Evolutionary conservation across 2,888 invertebrate species (phyloP).

Genomic region (Xestia sexstrigata): DNA sequence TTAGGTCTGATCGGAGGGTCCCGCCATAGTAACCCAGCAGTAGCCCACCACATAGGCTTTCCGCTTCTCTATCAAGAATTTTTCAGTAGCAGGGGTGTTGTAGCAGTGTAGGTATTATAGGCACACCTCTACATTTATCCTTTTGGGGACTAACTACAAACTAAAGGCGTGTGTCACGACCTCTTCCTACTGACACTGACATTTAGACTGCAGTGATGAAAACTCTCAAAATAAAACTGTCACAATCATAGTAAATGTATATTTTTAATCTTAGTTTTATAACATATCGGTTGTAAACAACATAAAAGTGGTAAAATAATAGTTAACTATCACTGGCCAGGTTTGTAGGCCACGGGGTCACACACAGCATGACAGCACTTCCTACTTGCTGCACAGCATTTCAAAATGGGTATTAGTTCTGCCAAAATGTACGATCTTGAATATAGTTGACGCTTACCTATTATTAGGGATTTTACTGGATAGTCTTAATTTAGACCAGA

Average conservation of each 20-base stretch:
- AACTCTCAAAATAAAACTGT: constrained; percentile 23
- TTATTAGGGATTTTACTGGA: background rate
- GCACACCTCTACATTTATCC: background rate
- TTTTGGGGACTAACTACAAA: background rate
- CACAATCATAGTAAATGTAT: background rate
- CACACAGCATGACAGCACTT: background rate
- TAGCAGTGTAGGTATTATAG: background rate
- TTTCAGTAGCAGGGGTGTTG: background rate
- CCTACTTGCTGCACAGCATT: background rate
- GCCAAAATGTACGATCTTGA: background rate
- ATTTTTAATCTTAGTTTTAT: background rate
- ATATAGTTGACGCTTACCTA: background rate
- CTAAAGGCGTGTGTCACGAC: too few relatives aligned
- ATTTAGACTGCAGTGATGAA: too few relatives aligned
- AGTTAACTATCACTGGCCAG: background rate
- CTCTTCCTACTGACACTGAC: too few relatives aligned
- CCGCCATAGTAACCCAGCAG: too few relatives aligned
- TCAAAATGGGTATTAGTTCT: background rate
- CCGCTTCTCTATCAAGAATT: background rate
- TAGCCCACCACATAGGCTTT: too few relatives aligned
- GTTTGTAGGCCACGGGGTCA: background rate
- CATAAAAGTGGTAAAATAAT: background rate
- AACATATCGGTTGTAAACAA: background rate
- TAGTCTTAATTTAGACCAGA: background rate
- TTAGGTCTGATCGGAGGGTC: too few relatives aligned